Evolutionary conservation across 1,140 invertebrate species (phyloP).

Genomic region (Drosophila yakuba): DNA sequence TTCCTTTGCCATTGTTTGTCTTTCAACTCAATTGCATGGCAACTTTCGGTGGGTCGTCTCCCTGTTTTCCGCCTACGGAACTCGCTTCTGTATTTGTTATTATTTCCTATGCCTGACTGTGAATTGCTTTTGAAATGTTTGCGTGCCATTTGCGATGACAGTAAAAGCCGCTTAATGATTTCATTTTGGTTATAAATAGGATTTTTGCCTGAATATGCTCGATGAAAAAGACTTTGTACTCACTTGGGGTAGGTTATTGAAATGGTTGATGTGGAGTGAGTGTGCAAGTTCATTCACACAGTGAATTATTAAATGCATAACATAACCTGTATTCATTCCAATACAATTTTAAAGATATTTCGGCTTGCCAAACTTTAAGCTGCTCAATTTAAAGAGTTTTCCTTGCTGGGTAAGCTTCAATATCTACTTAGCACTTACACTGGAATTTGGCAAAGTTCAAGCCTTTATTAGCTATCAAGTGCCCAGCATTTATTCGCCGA

Average conservation of each 20-base stretch:
- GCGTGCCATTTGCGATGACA: conserved; percentile 75
- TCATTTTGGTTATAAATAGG: conserved; percentile 67
- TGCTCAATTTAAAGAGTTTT: not conserved
- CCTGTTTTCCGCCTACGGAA: conserved; percentile 46
- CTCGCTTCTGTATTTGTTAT: conserved; percentile 51
- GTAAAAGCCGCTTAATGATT: conserved; percentile 76
- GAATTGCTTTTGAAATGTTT: conserved; percentile 74
- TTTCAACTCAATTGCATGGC: conserved; percentile 76
- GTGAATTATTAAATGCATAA: too few relatives aligned
- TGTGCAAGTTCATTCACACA: too few relatives aligned
- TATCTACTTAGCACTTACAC: not conserved
- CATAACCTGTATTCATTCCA: too few relatives aligned
- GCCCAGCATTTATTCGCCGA: conserved; percentile 11
- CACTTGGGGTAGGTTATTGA: conserved; percentile 10
- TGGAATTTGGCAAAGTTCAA: not conserved
- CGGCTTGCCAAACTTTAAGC: not conserved
- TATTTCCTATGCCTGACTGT: conserved; percentile 65
- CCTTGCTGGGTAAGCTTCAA: not conserved
- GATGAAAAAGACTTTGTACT: conserved; percentile 1
- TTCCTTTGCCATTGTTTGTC: conserved; percentile 57
- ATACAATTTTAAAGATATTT: too few relatives aligned
- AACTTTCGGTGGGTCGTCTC: conserved; percentile 37
- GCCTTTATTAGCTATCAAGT: conserved; percentile 20
- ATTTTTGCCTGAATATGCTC: conserved; percentile 18
- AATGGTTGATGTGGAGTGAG: too few relatives aligned